Evolutionary conservation across 2,113 vertebrate species (phyloP), one percentile per base, ranked within the genome.

Genomic region (Zosterops hypoxanthus): DNA sequence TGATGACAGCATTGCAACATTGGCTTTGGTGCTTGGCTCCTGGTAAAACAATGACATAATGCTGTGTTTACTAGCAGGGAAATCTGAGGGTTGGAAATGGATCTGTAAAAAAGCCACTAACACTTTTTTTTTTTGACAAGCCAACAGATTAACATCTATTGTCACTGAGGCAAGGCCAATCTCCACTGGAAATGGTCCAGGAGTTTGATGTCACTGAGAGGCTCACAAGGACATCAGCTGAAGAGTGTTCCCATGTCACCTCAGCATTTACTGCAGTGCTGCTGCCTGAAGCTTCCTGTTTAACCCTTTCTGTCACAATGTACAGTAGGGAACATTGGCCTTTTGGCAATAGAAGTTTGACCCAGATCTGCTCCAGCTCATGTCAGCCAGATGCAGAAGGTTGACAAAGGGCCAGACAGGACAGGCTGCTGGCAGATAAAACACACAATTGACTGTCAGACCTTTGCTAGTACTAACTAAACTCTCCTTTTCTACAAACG

Each of bases 121-220:
- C 81, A 93, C 61, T 39, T 39, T 1, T 4, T 81, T 87, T 87
- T 96, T 96, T 73, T 94, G 88, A 93, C 96, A 97, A 93, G 96
- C 95, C 95, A 96, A 80, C 83, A 97, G 95, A 97, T 97, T 97
- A 97, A 76, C 50, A 86, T 93, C 94, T 97, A 95, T 97, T 97
- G 94, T 97, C 92, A 91, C 97, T 96, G 96, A 92, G 94, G 92
- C 84, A 94, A 96, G 91, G 95, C 95, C 97, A 97, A 88, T 56
- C 84, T 87, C 0, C 0, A 49, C 86, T 95, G 95, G 95, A 96
- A 71, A 39, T 39, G 20, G 28, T 95, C 95, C 95, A 97, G 82
- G 59, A 92, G 84, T 92, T 95, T 95, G 93, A 96, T 95, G 95
- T 97, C 96, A 95, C 46, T 0, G 1, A 87, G 61, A 90, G 81